phyloP scores from a whole-genome alignment of 2,888 invertebrate genomes.

The Buathra laborator region DNA sequence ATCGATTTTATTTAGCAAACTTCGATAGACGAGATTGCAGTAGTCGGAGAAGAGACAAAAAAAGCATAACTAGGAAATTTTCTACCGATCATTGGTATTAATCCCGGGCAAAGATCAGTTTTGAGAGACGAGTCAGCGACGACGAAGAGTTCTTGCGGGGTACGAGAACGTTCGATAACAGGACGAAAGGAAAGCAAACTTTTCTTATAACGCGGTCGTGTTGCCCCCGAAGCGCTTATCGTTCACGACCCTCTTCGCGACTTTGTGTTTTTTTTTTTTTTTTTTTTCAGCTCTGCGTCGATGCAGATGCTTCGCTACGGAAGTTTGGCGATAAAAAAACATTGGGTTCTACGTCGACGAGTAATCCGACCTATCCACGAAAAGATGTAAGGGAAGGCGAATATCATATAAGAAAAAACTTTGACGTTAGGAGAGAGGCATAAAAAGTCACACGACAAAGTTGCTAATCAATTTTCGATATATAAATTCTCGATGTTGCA shows the following conservation, averaged over 20 bases:
- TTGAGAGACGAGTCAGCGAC: not conserved
- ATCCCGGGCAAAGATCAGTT: not conserved
- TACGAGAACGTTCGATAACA: slow-evolving; percentile 20
- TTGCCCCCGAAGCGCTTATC: slow-evolving; percentile 39
- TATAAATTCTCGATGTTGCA: slow-evolving; percentile 2
- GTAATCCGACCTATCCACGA: slow-evolving; percentile 16
- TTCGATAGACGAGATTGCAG: not conserved
- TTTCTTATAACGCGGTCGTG: slow-evolving; percentile 61
- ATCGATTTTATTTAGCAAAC: not conserved
- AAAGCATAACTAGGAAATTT: not conserved
- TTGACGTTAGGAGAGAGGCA: not conserved
- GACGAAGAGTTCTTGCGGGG: slow-evolving; percentile 2
- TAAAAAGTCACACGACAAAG: slow-evolving; percentile 1
- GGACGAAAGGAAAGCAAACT: slow-evolving; percentile 44
- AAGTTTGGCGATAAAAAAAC: slow-evolving; percentile 63
- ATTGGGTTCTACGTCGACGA: slow-evolving; percentile 31
- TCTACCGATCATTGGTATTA: not conserved
- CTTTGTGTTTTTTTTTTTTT: slow-evolving; percentile 35
- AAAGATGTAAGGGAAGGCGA: not conserved
- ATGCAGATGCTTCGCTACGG: slow-evolving; percentile 48
- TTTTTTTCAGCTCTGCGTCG: not conserved
- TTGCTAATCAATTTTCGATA: slow-evolving; percentile 41
- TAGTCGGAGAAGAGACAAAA: not conserved
- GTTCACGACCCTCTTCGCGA: slow-evolving; percentile 45
- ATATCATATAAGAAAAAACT: slow-evolving; percentile 8